Base-by-base conservation (phyloP, 2,113 vertebrate species). In the Thamnophis sirtalis region DNA sequence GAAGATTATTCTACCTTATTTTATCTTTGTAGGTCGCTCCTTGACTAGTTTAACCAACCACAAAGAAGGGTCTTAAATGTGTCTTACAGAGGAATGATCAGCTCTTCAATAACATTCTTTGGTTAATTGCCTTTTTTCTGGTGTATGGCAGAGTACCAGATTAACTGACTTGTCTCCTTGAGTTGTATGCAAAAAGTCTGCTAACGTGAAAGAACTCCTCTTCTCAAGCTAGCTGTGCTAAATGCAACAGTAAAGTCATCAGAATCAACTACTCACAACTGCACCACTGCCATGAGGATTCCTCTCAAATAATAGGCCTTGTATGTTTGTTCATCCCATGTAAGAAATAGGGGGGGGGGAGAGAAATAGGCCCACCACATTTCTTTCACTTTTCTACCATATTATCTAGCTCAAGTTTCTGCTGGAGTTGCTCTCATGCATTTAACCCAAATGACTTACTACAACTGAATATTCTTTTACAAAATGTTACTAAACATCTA, bases 1-100 rank as follows among this genome's bases (percentile, higher is more conserved):
- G 87, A 43, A 85, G 93, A 80, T 38, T 68, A 93, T 96, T 91
- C n/a, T 88, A 94, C 91, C 87, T 80, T 94, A 80, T 91, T 93
- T 89, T 92, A 88, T 94, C 51, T 85, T 91, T 90, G 17, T 0
- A 0, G 28, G 4, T 28, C 24, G 87, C 84, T 48, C 84, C 94
- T 86, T 91, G 68, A 93, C 50, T 86, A 91, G 15, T 49, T 94
- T 1, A 0, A 54, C 85, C 54, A 54, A 33, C 21, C 17, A 89
- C 50, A 68, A 68, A 90, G 84, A n/a, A 88, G 1, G 51, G 53
- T 93, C 90, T 84, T 1, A 1, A 2, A 91, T 49, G 22, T 68
- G 73, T 60, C 63, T 43, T 26, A 33, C 22, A 43, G 87, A 73
- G 48, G 93, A 51, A 91, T 58, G 50, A 11, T n/a, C 92, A 85